A percentile compares a stretch with the other conserved stretches of the same genome.
These are phyloP conservation scores for Quadroppia sp. DNA, from an alignment of 2,888 invertebrate genomes.

Conservation along the genomic window DNA sequence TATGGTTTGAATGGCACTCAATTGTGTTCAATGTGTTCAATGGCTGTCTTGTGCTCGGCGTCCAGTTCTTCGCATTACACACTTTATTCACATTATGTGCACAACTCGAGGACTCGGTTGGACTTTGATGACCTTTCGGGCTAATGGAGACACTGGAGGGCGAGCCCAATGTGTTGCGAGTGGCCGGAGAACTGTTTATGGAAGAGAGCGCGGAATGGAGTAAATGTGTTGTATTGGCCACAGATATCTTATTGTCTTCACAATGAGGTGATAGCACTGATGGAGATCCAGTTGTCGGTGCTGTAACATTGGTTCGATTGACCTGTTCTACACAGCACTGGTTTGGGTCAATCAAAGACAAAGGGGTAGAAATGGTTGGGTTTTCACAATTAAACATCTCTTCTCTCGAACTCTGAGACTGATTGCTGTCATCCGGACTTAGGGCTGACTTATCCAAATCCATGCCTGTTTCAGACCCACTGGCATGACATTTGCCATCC, in stretches of 20 bases:
- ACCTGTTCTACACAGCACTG: slow-evolving; percentile 19
- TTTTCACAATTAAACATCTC: slow-evolving; percentile 13
- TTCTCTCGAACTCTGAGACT: slow-evolving; percentile 33
- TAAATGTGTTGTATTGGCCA: slow-evolving; percentile 3
- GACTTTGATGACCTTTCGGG: slow-evolving; percentile 39
- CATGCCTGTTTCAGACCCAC: slow-evolving; percentile 37
- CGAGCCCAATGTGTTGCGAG: slow-evolving; percentile 24
- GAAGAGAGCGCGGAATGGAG: slow-evolving; percentile 24
- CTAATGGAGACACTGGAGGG: slow-evolving; percentile 25
- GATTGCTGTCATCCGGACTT: slow-evolving; percentile 33
- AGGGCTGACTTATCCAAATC: slow-evolving; percentile 32
- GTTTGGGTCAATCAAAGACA: slow-evolving; percentile 29
- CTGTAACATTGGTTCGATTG: not conserved
- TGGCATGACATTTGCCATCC: slow-evolving; percentile 36
- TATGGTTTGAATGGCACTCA: slow-evolving; percentile 26
- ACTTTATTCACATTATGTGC: slow-evolving; percentile 29
- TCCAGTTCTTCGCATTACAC: slow-evolving; percentile 27
- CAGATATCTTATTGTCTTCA: slow-evolving; percentile 22
- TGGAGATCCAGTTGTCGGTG: not conserved
- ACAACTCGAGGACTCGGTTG: slow-evolving; percentile 3
- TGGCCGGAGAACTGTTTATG: slow-evolving; percentile 21
- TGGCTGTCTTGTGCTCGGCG: slow-evolving; percentile 14
- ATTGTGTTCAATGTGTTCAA: slow-evolving; percentile 20
- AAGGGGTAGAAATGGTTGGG: not conserved
- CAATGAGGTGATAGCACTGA: slow-evolving; percentile 23